Conservation (phyloP, 92 coral and sea anemone species). For the Zoanthus solanderi region DNA sequence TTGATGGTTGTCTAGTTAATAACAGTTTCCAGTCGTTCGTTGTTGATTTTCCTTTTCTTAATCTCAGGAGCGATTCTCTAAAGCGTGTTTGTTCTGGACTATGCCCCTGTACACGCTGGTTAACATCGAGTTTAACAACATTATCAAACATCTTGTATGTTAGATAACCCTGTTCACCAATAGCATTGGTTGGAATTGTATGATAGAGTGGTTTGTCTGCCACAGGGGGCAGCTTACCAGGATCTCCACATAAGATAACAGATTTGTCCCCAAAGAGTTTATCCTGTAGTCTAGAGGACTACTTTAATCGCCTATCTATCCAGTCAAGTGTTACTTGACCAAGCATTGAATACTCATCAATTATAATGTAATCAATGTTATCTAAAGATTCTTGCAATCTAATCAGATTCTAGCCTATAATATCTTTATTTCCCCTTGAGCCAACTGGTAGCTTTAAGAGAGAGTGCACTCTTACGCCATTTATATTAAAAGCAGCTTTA, state of each 20-base stretch:
- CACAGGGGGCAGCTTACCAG: neutral
- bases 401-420: neutral
- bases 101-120: neutral
- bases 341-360: neutral
- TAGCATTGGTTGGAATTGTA: neutral
- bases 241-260: neutral
- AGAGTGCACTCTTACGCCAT: neutral
- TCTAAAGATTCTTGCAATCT: neutral
- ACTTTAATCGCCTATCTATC: neutral
- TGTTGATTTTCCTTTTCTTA: neutral
- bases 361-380: neutral
- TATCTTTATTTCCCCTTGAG: neutral
- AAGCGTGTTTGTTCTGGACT: neutral
- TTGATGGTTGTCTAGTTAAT: neutral
- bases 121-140: no score
- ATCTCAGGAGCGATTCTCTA: neutral
- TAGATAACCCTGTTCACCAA: neutral
- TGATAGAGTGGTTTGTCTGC: neutral
- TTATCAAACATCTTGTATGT: neutral
- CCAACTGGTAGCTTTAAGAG: neutral
- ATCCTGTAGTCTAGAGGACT: neutral
- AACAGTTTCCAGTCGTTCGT: neutral
- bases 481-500: neutral
- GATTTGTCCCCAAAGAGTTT: neutral
- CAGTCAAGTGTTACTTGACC: neutral